These are phyloP conservation scores for Microplitis demolitor DNA, from an alignment of 1,140 invertebrate species.

Conservation along the genomic window DNA sequence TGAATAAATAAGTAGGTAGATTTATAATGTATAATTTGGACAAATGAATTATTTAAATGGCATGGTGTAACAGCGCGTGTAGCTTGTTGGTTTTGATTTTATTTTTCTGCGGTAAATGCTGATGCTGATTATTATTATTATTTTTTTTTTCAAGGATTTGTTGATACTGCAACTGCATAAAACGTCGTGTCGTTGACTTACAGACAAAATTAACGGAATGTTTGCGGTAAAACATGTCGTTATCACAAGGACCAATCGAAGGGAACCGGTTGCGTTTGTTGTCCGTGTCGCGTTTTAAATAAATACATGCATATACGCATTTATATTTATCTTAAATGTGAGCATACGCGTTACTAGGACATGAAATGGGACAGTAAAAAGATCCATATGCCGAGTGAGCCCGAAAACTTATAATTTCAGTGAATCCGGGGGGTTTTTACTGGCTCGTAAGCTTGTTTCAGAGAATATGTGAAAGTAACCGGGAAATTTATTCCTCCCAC, in stretches of 20 bases:
- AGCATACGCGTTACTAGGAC: neutral
- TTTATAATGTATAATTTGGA: too few relatives aligned
- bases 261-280: constrained; percentile 21
- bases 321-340: neutral
- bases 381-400: neutral
- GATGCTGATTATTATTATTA: too few relatives aligned
- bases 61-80: too few relatives aligned
- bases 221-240: constrained; percentile 28
- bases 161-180: constrained; percentile 16
- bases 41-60: too few relatives aligned
- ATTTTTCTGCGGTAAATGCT: neutral
- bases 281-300: neutral
- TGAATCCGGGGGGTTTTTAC: neutral
- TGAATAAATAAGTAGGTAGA: too few relatives aligned
- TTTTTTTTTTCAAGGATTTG: neutral
- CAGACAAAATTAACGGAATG: constrained; percentile 28
- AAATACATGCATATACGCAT: neutral
- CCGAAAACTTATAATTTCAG: neutral
- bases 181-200: constrained; percentile 15
- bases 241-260: constrained; percentile 24
- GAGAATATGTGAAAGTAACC: constrained; percentile 1
- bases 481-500: neutral
- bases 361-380: neutral
- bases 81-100: neutral
- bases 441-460: neutral